phyloP scores from a whole-genome alignment of 2,888 invertebrate genomes.

The Athetis lepigone region DNA sequence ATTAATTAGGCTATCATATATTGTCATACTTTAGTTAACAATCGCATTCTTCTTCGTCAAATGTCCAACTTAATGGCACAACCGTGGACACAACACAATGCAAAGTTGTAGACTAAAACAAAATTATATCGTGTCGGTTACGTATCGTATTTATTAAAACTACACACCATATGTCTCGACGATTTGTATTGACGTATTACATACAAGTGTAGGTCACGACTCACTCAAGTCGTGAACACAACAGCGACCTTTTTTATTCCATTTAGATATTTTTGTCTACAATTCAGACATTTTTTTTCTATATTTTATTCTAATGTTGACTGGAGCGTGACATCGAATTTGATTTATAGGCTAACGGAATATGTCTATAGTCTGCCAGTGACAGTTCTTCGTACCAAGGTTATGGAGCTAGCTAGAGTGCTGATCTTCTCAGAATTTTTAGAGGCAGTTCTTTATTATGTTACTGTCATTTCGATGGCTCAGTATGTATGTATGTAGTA shows the following conservation, averaged over 20 bases:
- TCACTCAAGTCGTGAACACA: slow-evolving; percentile 4
- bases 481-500: too few species aligned
- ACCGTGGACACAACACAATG: too few species aligned
- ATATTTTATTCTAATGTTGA: slow-evolving; percentile 7
- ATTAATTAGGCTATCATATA: too few species aligned
- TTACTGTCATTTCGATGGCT: too few species aligned
- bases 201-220: slow-evolving; percentile 6
- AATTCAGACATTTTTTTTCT: slow-evolving; percentile 16
- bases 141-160: slow-evolving; percentile 20
- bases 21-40: too few species aligned
- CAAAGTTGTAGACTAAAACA: too few species aligned
- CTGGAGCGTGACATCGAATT: slow-evolving; percentile 1
- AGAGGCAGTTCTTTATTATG: too few species aligned
- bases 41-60: too few species aligned
- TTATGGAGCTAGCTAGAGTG: too few species aligned
- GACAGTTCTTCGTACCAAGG: too few species aligned
- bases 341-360: slow-evolving; percentile 5
- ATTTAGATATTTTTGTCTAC: slow-evolving; percentile 28
- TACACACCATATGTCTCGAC: background rate
- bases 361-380: background rate
- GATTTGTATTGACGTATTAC: slow-evolving; percentile 14
- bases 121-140: slow-evolving; percentile 1
- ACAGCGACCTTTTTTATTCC: slow-evolving; percentile 17
- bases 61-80: too few species aligned
- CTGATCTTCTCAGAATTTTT: too few species aligned